These are phyloP conservation scores for Beroe ovata DNA, from an alignment of 37 sponge, comb jelly and placozoan species.

Conservation along the genomic window DNA sequence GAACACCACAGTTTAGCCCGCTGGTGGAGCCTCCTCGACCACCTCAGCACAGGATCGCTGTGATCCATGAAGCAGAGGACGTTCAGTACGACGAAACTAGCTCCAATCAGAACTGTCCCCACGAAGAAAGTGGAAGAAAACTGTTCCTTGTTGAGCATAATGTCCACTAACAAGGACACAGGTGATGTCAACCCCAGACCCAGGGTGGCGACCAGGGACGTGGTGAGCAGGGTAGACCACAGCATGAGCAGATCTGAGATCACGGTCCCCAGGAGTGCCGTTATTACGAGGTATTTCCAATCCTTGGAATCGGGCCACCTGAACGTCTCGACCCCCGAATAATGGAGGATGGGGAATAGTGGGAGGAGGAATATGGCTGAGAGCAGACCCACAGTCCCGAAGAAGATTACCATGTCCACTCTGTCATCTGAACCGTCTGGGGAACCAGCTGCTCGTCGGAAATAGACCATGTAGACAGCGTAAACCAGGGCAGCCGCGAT, in stretches of 20 bases:
- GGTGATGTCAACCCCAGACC: conserved; percentile 50
- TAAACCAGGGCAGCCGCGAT: conserved; percentile 10
- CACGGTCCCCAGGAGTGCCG: conserved; percentile 83
- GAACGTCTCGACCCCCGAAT: conserved; percentile 74
- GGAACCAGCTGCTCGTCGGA: conserved; percentile 48
- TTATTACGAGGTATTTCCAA: conserved; percentile 71
- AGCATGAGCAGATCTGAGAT: conserved; percentile 89
- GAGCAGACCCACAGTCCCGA: conserved; percentile 83
- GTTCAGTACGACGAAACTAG: conserved; percentile 24
- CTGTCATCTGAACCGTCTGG: conserved; percentile 47
- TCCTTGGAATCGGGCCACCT: conserved; percentile 72
- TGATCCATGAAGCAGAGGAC: conserved; percentile 15
- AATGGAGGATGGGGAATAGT: conserved; percentile 76
- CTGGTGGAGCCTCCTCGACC: not conserved
- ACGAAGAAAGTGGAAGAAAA: conserved; percentile 22
- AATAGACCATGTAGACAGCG: conserved; percentile 59
- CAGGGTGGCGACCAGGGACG: conserved; percentile 41
- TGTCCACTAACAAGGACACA: conserved; percentile 34
- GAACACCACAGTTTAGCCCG: not conserved
- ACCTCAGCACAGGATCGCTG: conserved; percentile 28
- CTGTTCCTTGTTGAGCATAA: conserved; percentile 38
- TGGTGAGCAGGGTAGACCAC: conserved; percentile 70
- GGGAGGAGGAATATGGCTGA: conserved; percentile 75
- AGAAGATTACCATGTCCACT: conserved; percentile 57
- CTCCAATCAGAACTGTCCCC: conserved; percentile 6